phyloP scores from a whole-genome alignment of 2,888 invertebrate genomes.

The Acholoe squamosa region DNA sequence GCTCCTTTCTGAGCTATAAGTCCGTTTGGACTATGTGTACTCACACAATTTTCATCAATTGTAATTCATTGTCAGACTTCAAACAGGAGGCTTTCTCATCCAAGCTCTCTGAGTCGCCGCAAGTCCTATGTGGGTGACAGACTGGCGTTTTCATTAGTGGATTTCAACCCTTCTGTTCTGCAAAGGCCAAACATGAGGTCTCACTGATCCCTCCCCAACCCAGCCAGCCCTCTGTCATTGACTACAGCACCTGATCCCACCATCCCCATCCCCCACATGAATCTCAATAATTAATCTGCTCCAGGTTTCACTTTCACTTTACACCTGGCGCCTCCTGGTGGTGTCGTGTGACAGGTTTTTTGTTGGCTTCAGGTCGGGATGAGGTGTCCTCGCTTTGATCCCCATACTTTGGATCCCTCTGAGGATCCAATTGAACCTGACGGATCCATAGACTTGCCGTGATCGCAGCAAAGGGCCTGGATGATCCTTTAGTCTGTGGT shows the following conservation, averaged over 20 bases:
- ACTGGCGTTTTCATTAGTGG: neutral
- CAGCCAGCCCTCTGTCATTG: slow-evolving; percentile 15
- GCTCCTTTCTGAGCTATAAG: too few species aligned
- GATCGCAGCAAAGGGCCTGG: neutral
- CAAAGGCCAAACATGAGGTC: neutral
- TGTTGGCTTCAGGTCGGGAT: slow-evolving; percentile 32
- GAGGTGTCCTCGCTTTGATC: slow-evolving; percentile 35
- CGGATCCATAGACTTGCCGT: neutral
- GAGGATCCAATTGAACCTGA: slow-evolving; percentile 13
- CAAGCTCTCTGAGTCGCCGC: too few species aligned
- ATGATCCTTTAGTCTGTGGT: neutral
- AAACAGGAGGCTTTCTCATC: too few species aligned
- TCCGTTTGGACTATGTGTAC: too few species aligned
- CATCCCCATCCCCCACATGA: neutral
- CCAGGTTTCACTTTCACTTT: slow-evolving; percentile 48
- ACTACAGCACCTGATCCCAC: slow-evolving; percentile 24
- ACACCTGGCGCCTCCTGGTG: slow-evolving; percentile 38
- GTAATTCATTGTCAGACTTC: too few species aligned
- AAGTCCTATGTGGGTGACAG: too few species aligned
- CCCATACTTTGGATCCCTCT: neutral
- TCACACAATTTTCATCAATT: too few species aligned
- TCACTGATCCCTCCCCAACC: neutral
- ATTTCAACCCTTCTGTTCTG: neutral
- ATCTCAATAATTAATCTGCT: slow-evolving; percentile 34
- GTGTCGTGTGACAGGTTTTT: slow-evolving; percentile 41